Conservation (phyloP, 2,888 invertebrate genomes). For the Disparrhopalites patrizii region DNA sequence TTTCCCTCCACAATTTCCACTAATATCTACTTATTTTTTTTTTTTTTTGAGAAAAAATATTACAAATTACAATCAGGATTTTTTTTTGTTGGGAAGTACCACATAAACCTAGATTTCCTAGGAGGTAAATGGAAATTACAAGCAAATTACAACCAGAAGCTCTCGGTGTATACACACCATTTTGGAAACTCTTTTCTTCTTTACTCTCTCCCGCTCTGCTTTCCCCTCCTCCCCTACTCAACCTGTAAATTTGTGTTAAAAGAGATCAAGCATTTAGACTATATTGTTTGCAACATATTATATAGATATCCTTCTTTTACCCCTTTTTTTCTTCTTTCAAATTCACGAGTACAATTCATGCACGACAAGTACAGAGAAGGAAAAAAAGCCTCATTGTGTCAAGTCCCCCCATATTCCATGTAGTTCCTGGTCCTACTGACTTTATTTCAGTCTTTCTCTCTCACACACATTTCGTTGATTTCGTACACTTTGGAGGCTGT, state of each 20-base stretch:
- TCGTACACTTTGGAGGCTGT: too few species aligned
- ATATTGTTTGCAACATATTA: background rate
- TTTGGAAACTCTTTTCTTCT: background rate
- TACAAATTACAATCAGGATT: background rate
- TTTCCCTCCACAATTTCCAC: too few species aligned
- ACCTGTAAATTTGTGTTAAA: background rate
- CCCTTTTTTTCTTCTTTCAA: background rate
- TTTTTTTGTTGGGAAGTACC: too few species aligned
- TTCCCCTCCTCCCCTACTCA: too few species aligned
- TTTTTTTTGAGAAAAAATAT: too few species aligned
- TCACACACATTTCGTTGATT: too few species aligned
- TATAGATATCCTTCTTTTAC: background rate
- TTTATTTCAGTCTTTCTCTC: too few species aligned
- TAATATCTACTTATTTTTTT: too few species aligned
- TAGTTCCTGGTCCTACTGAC: too few species aligned
- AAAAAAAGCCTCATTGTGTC: too few species aligned
- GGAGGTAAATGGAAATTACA: background rate
- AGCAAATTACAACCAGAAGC: background rate
- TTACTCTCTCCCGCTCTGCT: background rate
- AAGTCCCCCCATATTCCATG: too few species aligned
- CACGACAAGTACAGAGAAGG: background rate
- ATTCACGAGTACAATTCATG: background rate
- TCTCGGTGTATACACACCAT: background rate
- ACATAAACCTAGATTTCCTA: slow-evolving; percentile 2
- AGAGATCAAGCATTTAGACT: background rate